Base-by-base conservation (phyloP, 2,888 invertebrate species). In the Halictus quadricinctus region DNA sequence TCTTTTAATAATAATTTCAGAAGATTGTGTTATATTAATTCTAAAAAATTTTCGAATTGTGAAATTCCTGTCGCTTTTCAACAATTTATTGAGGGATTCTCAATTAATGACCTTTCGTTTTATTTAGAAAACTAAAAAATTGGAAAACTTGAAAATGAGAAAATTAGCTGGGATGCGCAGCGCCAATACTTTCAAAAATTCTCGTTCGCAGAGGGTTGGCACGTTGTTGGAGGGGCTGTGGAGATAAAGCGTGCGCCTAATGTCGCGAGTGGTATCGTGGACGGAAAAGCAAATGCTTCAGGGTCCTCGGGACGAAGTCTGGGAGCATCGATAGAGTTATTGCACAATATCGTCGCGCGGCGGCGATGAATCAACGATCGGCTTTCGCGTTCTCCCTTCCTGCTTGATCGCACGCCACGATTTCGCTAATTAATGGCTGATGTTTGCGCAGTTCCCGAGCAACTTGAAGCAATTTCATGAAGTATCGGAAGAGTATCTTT, bases 351-450 rank as follows among this genome's bases (percentile, higher is more conserved):
- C 46, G 10, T 29, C 7, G 41, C 18, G 21, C 78, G 21, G 25
- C 8, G 70, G 43, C 72, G 10, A 60, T 46, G 72, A 78, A 72
- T 72, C 58, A 79, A 43, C 72, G 36, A 79, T 79, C 78, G 58
- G 18, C 43, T 79, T 72, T 79, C 72, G 29, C 46, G 25, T 79
- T 60, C 36, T 18, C 29, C 12, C 29, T 60, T 79, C 36, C 72
- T 77, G 43, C 18, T 43, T 70, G 73, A 73, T 73, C 18, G 29
- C 29, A 12, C 60, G 25, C n/a, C n/a, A 3, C 18, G 76, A 76
- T 64, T 43, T 25, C 64, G 21, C 46, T 76, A 76, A 64, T 76
- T 73, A 73, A 73, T 36, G 50, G 50, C 50, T 21, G 36, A 50
- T 50, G 50, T 73, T 73, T 50, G 73, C 73, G 36, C 50, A 54